phyloP scores from a whole-genome alignment of 2,888 invertebrate genomes.

The Folsomia candida region DNA sequence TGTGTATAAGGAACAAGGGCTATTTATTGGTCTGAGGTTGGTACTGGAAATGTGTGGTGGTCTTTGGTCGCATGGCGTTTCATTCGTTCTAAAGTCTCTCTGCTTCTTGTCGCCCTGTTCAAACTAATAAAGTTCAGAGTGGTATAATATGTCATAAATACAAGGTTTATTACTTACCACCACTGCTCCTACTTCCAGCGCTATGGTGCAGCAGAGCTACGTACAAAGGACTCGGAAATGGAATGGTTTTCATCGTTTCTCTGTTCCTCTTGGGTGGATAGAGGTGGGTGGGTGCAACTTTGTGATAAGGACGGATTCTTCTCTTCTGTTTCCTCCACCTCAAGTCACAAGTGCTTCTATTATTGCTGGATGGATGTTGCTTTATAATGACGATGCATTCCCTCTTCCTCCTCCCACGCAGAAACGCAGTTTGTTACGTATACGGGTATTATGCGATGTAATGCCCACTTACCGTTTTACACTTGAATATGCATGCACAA shows the following conservation, averaged over 20 bases:
- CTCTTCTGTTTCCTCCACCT: neutral
- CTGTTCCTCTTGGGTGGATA: neutral
- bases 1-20: too few species aligned
- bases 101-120: neutral
- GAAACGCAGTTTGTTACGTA: too few species aligned
- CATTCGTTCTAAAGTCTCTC: neutral
- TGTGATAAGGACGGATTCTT: neutral
- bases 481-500: neutral
- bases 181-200: neutral
- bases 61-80: neutral
- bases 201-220: neutral
- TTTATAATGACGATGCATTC: too few species aligned
- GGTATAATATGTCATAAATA: conserved; percentile 20
- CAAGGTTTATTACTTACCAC: conserved; percentile 16
- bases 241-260: neutral
- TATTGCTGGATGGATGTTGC: too few species aligned
- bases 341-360: too few species aligned
- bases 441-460: too few species aligned
- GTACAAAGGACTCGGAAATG: neutral
- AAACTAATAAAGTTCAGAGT: conserved; percentile 18
- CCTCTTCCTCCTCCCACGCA: too few species aligned
- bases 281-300: neutral
- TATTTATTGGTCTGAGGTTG: neutral
- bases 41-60: too few species aligned
- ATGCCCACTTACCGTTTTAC: neutral